phyloP scores from a whole-genome alignment of 2,113 vertebrate species.

The Hypocryptadius cinnamomeus region DNA sequence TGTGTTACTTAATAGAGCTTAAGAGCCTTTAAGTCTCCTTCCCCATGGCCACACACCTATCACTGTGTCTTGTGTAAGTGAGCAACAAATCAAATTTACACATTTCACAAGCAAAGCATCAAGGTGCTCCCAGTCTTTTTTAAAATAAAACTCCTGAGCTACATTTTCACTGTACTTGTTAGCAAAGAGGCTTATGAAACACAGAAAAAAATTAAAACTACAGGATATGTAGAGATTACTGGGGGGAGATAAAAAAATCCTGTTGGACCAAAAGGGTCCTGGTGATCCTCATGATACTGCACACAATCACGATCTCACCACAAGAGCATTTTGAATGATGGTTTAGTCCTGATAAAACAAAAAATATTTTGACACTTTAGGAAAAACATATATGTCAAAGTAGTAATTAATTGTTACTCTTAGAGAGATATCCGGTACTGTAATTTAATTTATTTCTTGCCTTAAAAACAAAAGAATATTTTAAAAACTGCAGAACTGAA shows the following conservation, averaged over 20 bases:
- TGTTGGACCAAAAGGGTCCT: neutral
- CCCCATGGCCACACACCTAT: neutral
- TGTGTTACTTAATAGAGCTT: neutral
- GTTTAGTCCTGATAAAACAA: neutral
- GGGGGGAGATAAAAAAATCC: neutral
- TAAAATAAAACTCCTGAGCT: neutral
- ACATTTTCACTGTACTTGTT: neutral
- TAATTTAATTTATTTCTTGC: neutral
- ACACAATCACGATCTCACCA: neutral
- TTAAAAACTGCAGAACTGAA: neutral
- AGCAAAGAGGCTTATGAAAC: neutral
- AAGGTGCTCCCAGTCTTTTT: neutral
- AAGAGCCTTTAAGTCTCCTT: neutral
- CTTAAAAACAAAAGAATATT: neutral
- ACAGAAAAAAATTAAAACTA: neutral
- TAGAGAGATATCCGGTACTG: neutral
- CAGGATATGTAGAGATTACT: neutral
- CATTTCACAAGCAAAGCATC: neutral
- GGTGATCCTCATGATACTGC: neutral
- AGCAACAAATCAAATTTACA: neutral
- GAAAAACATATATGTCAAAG: neutral
- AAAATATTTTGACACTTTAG: slow-evolving; percentile 6
- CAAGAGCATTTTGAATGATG: neutral
- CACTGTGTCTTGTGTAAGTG: rapidly evolving
- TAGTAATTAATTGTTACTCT: neutral